Evolutionary conservation across 2,797 vertebrate genomes (phyloP), one percentile per base, ranked within the genome.

Genomic region (Prionace glauca): DNA sequence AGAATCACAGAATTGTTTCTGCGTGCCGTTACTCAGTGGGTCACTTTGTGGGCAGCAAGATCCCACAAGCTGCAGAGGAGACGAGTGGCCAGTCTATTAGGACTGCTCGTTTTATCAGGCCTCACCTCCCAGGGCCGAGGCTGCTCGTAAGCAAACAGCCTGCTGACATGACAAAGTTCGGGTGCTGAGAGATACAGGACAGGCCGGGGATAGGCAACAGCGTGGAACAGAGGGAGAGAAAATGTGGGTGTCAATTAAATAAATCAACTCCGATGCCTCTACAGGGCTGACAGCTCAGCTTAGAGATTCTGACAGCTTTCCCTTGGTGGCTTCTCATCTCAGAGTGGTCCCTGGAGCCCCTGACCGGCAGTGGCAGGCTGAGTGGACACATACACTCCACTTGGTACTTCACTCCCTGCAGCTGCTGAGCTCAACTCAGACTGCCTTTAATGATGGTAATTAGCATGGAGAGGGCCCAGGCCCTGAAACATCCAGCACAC

Each of bases 181-280:
- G 79, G 5, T 20, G 7, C 3, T 8, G 79, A 81, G 79, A 81
- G 79, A 41, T 16, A 18, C 79, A 81, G 79, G 16, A 41, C 74
- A 77, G 74, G 74, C 74, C n/a, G 20, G n/a, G 41, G 79, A 81
- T 18, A 81, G 79, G 79, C n/a, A 36, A 8, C 79, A 81, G 36
- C 79, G 20, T 3, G n/a, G 36, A 41, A 81, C n/a, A 81, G 36
- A 81, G 36, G 41, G 79, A 98, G 97, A 97, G 96, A 96, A 97
- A 97, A 97, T 97, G 97, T 98, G 98, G 98, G 98, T 98, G 98
- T 98, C 98, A 98, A 98, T 99, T 98, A 98, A 98, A 98, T 96
- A 97, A 97, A 99, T 99, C 98, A 98, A 97, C 96, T 96, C 96
- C 95, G n/a, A 95, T 0, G 92, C 98, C 97, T 98, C 96, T 96